Conservation (phyloP, 1,140 invertebrate species). For the Drosophila kikkawai region DNA sequence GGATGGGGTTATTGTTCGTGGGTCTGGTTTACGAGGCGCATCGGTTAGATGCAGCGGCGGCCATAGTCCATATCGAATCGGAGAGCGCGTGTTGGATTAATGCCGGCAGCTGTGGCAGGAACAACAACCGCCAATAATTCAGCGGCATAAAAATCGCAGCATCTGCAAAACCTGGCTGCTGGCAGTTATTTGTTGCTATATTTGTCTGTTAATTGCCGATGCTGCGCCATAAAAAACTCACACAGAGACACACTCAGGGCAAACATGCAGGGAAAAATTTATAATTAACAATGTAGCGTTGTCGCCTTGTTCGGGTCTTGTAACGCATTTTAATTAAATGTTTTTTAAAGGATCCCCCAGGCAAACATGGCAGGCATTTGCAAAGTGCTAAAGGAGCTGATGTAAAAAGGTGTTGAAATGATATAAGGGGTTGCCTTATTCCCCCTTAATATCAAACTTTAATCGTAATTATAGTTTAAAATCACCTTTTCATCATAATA, state of each 20-base stretch:
- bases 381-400: not conserved
- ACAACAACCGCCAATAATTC: slow-evolving; percentile 79
- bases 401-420: not conserved
- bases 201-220: slow-evolving; percentile 76
- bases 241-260: not conserved
- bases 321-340: slow-evolving; percentile 55
- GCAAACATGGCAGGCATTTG: slow-evolving; percentile 19
- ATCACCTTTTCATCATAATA: not conserved
- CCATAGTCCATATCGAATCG: slow-evolving; percentile 8
- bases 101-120: slow-evolving; percentile 64
- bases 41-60: slow-evolving; percentile 40
- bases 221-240: slow-evolving; percentile 69
- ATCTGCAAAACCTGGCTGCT: slow-evolving; percentile 55
- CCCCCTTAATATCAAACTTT: no score
- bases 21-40: slow-evolving; percentile 70
- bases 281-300: slow-evolving; percentile 65
- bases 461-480: not conserved
- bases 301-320: slow-evolving; percentile 32
- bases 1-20: slow-evolving; percentile 48
- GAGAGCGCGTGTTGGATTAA: slow-evolving; percentile 56
- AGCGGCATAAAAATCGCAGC: slow-evolving; percentile 73
- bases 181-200: slow-evolving; percentile 69
- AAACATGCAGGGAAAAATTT: slow-evolving; percentile 23
- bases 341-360: slow-evolving; percentile 27
- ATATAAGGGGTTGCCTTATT: no score